These are phyloP conservation scores for Cossypha heuglini DNA, from an alignment of 2,797 vertebrate genomes.

Conservation along the genomic window DNA sequence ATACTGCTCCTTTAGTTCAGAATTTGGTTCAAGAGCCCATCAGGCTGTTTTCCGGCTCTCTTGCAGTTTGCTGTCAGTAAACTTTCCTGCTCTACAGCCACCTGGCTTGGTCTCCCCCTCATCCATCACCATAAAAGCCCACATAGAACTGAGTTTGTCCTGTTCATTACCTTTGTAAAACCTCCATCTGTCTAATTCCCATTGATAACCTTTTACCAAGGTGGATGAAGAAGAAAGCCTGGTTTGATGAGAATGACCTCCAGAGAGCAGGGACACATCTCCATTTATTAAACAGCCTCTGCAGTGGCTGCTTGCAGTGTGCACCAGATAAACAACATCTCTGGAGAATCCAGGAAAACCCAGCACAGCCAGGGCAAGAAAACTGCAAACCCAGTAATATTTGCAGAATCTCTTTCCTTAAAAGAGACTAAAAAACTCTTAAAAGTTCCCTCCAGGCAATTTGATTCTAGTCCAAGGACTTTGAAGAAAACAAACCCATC, in stretches of 20 bases:
- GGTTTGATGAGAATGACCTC: background rate
- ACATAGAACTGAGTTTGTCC: background rate
- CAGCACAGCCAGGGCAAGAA: background rate
- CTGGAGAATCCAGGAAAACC: background rate
- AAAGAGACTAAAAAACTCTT: background rate
- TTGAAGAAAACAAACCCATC: background rate
- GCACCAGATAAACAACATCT: background rate
- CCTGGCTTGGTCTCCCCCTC: background rate
- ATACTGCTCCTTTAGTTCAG: background rate
- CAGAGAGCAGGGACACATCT: background rate
- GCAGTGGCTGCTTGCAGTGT: background rate
- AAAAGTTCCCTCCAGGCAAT: conserved; percentile 8
- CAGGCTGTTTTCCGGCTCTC: background rate
- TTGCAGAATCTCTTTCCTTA: background rate
- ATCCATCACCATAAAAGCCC: background rate
- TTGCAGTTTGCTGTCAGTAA: background rate
- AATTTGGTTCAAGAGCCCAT: background rate
- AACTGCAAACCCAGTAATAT: background rate
- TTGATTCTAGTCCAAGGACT: conserved; percentile 21
- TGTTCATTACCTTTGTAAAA: background rate
- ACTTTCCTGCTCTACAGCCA: background rate
- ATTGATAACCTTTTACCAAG: background rate
- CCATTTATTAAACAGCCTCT: background rate
- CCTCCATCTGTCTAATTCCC: background rate
- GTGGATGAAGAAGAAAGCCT: background rate